These are phyloP conservation scores for Popillia japonica DNA, from an alignment of 1,140 invertebrate genomes.

Conservation along the genomic window DNA sequence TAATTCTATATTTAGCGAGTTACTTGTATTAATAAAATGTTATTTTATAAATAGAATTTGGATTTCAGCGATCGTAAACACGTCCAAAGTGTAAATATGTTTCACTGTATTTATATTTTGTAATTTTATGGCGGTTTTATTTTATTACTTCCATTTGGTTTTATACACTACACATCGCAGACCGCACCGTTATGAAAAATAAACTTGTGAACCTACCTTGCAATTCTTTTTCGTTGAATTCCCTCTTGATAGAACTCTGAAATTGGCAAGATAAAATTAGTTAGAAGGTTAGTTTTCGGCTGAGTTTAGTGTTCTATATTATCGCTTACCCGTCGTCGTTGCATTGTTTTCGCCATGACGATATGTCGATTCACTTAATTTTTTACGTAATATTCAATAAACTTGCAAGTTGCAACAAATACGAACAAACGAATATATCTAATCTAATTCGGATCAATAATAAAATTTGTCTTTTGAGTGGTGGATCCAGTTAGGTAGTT, in stretches of 20 bases:
- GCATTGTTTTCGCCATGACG: slow-evolving; percentile 31
- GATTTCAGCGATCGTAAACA: not conserved
- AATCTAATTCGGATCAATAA: slow-evolving; percentile 6
- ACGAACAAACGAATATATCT: not conserved
- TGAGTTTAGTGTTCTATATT: not conserved
- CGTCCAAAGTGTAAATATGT: not conserved
- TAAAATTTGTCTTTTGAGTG: slow-evolving; percentile 3
- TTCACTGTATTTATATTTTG: not conserved
- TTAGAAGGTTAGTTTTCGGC: slow-evolving; percentile 15
- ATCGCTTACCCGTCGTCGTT: slow-evolving; percentile 25
- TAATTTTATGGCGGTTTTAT: slow-evolving; percentile 1
- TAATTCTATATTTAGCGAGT: slow-evolving; percentile 28
- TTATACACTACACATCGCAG: not conserved
- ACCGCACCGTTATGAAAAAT: not conserved
- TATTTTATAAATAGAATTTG: slow-evolving; percentile 15
- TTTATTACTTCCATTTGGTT: not conserved
- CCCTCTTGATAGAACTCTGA: slow-evolving; percentile 33
- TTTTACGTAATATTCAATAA: not conserved
- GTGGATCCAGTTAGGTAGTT: not conserved
- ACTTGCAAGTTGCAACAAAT: not conserved
- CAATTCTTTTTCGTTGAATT: slow-evolving; percentile 35
- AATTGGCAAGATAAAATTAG: not conserved
- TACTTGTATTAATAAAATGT: slow-evolving; percentile 32
- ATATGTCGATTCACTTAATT: not conserved
- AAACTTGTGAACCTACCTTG: slow-evolving; percentile 21